Base-by-base conservation (phyloP, 2,113 vertebrate genomes). In the Channa maculata region DNA sequence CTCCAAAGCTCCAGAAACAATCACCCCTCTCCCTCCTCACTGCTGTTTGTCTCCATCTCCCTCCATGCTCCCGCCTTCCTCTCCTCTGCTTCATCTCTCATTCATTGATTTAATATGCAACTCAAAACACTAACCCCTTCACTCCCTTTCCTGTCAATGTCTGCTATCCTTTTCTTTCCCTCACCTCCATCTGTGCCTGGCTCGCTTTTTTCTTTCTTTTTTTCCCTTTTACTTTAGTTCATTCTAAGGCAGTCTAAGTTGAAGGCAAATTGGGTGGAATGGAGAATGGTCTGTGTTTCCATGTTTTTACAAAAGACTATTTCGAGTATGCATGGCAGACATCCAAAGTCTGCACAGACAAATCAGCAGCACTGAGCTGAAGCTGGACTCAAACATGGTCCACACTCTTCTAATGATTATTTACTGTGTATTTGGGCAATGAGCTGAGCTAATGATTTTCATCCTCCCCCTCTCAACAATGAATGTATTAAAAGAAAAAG, bases 1-100 rank as follows among this genome's bases (percentile, higher is more conserved):
- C 85, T 55, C 81, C 73, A 74, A 65, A 67, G 79, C 80, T 83
- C 72, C 76, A 86, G 80, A 65, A 75, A 82, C 76, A 88, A 73
- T 84, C 74, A 57, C 54, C 53, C 59, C 69, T 59, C 37, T 73
- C 75, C 60, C 65, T 36, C 24, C 24, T 24, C 24, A 24, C 24
- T 24, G 24, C 24, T 24, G 24, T 24, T 24, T 24, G 24, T 24
- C 24, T 24, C 24, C 74, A 52, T 53, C 37, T 49, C 61, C 64
- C 66, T 57, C 51, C 15, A n/a, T 64, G 68, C 46, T 55, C 71
- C 63, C 55, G 10, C 39, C 41, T 46, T 62, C 5, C 36, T 68
- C 34, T 37, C 51, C 58, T 38, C 33, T 59, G 7, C 24, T 14
- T 66, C 63, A 33, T 41, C 65, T 49, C 24, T 53, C 45, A 50